Percentiles rank a stretch among this genome's conserved stretches.
phyloP scores from a whole-genome alignment of 2,888 invertebrate genomes.

The Opisthograptis luteolata region DNA sequence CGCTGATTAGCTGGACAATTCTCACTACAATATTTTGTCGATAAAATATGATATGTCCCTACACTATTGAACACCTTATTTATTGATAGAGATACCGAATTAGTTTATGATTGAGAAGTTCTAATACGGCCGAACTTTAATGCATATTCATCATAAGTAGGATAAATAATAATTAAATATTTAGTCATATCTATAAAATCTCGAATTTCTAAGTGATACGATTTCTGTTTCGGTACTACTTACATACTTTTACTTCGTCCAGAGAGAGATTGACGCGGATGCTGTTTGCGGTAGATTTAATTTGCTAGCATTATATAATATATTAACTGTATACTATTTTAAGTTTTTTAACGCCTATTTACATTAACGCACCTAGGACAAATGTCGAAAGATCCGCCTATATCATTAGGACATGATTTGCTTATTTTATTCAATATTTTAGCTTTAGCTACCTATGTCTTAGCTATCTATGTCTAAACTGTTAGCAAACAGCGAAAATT shows the following conservation, averaged over 20 bases:
- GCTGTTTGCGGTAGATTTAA: not conserved
- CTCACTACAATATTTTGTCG: too few relatives aligned
- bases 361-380: conserved; percentile 55
- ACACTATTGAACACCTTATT: too few relatives aligned
- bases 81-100: too few relatives aligned
- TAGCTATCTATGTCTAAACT: conserved; percentile 13
- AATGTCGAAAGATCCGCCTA: conserved; percentile 78
- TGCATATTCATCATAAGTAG: too few relatives aligned
- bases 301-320: not conserved
- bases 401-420: conserved; percentile 57
- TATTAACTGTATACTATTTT: not conserved
- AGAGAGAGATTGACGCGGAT: not conserved
- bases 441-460: conserved; percentile 38
- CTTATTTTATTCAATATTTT: conserved; percentile 42
- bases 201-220: conserved; percentile 5
- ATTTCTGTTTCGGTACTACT: not conserved
- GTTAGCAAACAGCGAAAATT: not conserved
- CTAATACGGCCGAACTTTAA: too few relatives aligned
- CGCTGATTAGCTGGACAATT: too few relatives aligned
- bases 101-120: too few relatives aligned
- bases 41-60: too few relatives aligned
- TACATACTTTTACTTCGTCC: not conserved
- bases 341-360: conserved; percentile 10
- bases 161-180: not conserved
- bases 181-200: conserved; percentile 3